phyloP scores from a whole-genome alignment of 2,888 invertebrate species.

The Gortyna flavago region DNA sequence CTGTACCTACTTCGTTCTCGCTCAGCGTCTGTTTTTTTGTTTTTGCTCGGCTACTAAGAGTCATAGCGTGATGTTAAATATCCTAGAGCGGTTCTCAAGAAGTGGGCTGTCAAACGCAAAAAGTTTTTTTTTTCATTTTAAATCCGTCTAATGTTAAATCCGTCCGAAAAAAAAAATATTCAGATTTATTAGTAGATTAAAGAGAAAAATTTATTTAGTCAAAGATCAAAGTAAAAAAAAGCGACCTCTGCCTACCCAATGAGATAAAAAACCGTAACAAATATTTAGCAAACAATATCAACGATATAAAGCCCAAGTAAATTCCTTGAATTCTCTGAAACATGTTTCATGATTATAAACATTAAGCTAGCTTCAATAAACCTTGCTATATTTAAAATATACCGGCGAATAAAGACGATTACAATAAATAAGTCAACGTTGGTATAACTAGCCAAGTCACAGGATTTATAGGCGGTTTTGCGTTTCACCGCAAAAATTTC shows the following conservation, averaged over 20 bases:
- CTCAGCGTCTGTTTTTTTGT: too few relatives aligned
- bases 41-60: not conserved
- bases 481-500: conserved; percentile 66
- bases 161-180: not conserved
- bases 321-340: conserved; percentile 25
- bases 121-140: not conserved
- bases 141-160: not conserved
- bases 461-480: conserved; percentile 66
- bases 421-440: conserved; percentile 69
- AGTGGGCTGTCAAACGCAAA: not conserved
- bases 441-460: conserved; percentile 66
- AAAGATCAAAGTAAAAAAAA: not conserved
- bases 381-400: conserved; percentile 53
- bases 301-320: conserved; percentile 8
- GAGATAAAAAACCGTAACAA: conserved; percentile 11
- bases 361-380: conserved; percentile 55
- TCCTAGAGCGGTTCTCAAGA: not conserved
- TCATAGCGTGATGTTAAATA: not conserved
- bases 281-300: conserved; percentile 11
- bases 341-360: conserved; percentile 57
- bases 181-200: not conserved
- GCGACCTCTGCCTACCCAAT: not conserved
- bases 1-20: too few relatives aligned
- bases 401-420: conserved; percentile 61
- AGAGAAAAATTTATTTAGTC: not conserved